Evolutionary conservation across 2,113 vertebrate species (phyloP), one percentile per base, ranked within the genome.

Genomic region (Meles meles): DNA sequence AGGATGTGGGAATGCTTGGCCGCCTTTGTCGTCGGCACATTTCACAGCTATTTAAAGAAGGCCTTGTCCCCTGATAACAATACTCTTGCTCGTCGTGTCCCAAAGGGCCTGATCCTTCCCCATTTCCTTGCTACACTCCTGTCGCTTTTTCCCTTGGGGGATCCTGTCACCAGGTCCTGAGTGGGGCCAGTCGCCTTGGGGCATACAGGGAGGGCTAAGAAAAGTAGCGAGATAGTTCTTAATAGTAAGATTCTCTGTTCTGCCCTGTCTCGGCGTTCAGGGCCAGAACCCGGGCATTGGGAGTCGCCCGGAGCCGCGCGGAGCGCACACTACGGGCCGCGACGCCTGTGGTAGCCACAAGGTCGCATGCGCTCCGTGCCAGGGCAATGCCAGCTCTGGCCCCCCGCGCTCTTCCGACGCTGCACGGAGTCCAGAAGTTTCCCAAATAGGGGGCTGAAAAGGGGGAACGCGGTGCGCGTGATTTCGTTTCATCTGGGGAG

Each of bases 401-500:
- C 27, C 74, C 37, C 17, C 6, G 12, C 15, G 11, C 47, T 49
- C 92, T n/a, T 15, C 39, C 4, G 2, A 49, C 12, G 34, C 21
- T 1, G 27, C 15, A 18, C 6, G 7, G 49, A n/a, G 37, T 17
- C 14, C 7, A 25, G 61, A 31, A 12, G 17, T 63, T 90, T 63
- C 14, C 0, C 2, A 31, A 81, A 34, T 21, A 7, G 39, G 4
- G 4, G 11, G 21, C 5, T 7, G 21, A 67, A 52, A 57, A 31
- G 17, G 9, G 25, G 17, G 39, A 1, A 20, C 9, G 0, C 11
- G 0, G 7, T 1, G 14, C 9, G 14, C 2, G 0, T 3, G 55
- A 71, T 82, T 94, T 88, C 71, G 65, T 69, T 79, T 89, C 44
- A 5, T 69, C 31, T 52, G 59, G 67, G 84, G 59, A 18, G 17